Percentiles rank a stretch among this genome's conserved stretches.
Conservation (phyloP, 2,888 invertebrate species). For the Pseudoips prasinana region DNA sequence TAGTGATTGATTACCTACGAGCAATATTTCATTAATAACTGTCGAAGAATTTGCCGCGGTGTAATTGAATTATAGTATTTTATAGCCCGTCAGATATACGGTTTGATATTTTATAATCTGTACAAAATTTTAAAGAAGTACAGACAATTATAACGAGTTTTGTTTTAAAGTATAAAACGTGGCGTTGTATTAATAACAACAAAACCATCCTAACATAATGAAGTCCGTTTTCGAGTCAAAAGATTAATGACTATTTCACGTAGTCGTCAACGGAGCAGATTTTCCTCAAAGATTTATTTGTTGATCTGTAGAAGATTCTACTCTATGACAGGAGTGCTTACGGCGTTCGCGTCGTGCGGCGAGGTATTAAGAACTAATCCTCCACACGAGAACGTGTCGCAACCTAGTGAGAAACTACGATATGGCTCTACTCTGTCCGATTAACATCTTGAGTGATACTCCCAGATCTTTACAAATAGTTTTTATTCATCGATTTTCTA, state of each 20-base stretch:
- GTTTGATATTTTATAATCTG: conserved; percentile 10
- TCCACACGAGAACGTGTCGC: conserved; percentile 24
- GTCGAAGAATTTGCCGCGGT: conserved; percentile 68
- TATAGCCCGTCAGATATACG: conserved; percentile 32
- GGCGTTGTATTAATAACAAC: no score
- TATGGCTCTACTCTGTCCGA: conserved; percentile 11
- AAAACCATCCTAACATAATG: conserved; percentile 3
- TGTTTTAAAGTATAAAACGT: no score
- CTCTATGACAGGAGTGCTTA: conserved; percentile 19
- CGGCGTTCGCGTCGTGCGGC: conserved; percentile 8
- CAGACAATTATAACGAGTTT: not conserved
- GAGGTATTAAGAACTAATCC: conserved; percentile 34
- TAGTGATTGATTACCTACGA: conserved; percentile 69
- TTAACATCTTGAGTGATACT: conserved; percentile 19
- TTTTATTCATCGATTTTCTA: conserved; percentile 5
- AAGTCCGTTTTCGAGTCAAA: conserved; percentile 20
- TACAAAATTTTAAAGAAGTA: not conserved
- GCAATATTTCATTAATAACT: conserved; percentile 75
- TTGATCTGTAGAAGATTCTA: conserved; percentile 14
- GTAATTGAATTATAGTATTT: conserved; percentile 50
- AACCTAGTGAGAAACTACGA: conserved; percentile 26
- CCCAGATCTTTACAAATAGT: conserved; percentile 2
- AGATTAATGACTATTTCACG: conserved; percentile 34
- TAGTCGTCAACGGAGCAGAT: conserved; percentile 30
- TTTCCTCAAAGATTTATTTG: conserved; percentile 29